These are phyloP conservation scores for Neomonachus schauinslandi DNA, from an alignment of 2,113 vertebrate species.

Conservation along the genomic window DNA sequence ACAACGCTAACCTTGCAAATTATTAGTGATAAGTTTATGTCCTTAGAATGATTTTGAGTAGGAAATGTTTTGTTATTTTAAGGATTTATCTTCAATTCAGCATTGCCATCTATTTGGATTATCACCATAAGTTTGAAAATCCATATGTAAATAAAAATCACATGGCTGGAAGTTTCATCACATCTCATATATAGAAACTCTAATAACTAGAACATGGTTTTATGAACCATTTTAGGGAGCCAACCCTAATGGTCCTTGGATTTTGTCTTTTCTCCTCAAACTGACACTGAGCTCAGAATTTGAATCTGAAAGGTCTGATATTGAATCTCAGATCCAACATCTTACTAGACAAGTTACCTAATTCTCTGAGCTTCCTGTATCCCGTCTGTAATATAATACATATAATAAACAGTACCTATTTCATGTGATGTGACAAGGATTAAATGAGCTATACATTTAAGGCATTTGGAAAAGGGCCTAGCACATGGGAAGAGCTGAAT, in stretches of 20 bases:
- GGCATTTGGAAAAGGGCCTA: background rate
- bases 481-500: background rate
- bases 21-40: background rate
- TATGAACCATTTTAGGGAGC: background rate
- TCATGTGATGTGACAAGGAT: background rate
- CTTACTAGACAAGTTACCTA: background rate
- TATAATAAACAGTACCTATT: background rate
- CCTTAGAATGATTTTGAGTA: slow-evolving; percentile 5
- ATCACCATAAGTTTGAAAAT: background rate
- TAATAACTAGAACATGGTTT: background rate
- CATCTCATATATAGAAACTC: background rate
- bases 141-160: background rate
- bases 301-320: background rate
- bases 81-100: background rate
- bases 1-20: background rate
- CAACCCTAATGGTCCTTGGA: background rate
- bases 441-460: background rate
- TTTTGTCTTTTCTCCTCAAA: background rate
- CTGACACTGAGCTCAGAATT: background rate
- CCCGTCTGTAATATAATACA: background rate
- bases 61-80: background rate
- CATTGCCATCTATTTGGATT: background rate
- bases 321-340: background rate
- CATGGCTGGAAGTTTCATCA: background rate
- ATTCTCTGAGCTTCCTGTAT: background rate